Percentiles rank a stretch among this genome's conserved stretches.
Conservation (phyloP, 2,797 vertebrate species). For the Simalia tracyae region DNA sequence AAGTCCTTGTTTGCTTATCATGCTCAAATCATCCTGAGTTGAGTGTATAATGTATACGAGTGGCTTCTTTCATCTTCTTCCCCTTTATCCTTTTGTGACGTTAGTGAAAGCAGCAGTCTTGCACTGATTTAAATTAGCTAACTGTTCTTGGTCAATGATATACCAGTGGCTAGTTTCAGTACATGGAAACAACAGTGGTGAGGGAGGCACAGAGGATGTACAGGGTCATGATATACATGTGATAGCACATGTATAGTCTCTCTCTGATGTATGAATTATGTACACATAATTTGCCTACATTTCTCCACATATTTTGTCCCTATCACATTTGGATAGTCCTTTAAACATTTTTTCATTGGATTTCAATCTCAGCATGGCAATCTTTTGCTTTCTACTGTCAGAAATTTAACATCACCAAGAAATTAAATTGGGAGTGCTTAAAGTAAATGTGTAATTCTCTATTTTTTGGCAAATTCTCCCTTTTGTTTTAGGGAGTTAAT, state of each 20-base stretch:
- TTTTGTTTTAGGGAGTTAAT: background rate
- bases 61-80: background rate
- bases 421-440: background rate
- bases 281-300: background rate
- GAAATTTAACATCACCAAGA: background rate
- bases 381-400: conserved; percentile 17
- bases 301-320: background rate
- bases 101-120: background rate
- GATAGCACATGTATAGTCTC: background rate
- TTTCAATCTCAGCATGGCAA: background rate
- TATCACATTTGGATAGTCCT: background rate
- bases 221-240: background rate
- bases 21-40: background rate
- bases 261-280: background rate
- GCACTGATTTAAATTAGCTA: background rate
- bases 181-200: background rate
- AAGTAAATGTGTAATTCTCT: background rate
- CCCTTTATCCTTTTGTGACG: background rate
- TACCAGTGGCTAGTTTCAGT: background rate
- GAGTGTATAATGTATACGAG: background rate
- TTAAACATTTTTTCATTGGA: background rate
- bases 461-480: background rate
- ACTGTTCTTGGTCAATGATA: background rate
- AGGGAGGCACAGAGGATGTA: background rate
- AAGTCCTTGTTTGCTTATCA: background rate